Evolutionary conservation across 2,797 vertebrate species (phyloP), one percentile per base, ranked within the genome.

Genomic region (Sternotherus odoratus): DNA sequence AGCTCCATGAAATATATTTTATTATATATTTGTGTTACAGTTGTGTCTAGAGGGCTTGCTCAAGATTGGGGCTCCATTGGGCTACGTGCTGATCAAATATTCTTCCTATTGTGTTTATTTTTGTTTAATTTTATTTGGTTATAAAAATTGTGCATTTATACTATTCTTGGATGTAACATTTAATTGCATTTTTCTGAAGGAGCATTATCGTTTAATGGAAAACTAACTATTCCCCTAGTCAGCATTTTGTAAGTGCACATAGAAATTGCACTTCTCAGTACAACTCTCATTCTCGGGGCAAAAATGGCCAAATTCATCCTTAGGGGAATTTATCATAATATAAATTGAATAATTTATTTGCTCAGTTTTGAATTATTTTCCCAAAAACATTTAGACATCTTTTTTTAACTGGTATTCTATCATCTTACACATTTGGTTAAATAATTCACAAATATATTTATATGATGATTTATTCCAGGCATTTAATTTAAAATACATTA

Each of bases 1-100:
- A 43, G 43, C 8, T 4, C 39, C 11, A 21, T 0, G 2, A 49
- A 69, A 21, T 33, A 12, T 1, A 1, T 12, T 23, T 4, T 11
- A 19, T 24, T 13, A 2, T 12, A 30, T 1, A 33, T 16, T 75
- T 72, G 23, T 39, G 49, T 54, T 75, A 3, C 28, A 60, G 23
- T 49, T 36, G 57, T 21, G 19, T 26, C 4, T 39, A 77, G 24
- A 75, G 82, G 82, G 12, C 46, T 54, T 30, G 1, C n/a, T 19
- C 4, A 8, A 69, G 60, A 50, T 53, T 53, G 51, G 51, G 51
- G 51, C 51, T 7, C 51, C 19, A 21, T 8, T 51, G 50, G 10
- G 7, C 28, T 66, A 43, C 48, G 21, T 26, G 30, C 26, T 77
- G 12, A 6, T 21, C 56, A 77, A 51, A 39, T 46, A 75, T n/a